These are phyloP conservation scores for Andrena trimmerana DNA, from an alignment of 2,888 invertebrate genomes.

Conservation along the genomic window DNA sequence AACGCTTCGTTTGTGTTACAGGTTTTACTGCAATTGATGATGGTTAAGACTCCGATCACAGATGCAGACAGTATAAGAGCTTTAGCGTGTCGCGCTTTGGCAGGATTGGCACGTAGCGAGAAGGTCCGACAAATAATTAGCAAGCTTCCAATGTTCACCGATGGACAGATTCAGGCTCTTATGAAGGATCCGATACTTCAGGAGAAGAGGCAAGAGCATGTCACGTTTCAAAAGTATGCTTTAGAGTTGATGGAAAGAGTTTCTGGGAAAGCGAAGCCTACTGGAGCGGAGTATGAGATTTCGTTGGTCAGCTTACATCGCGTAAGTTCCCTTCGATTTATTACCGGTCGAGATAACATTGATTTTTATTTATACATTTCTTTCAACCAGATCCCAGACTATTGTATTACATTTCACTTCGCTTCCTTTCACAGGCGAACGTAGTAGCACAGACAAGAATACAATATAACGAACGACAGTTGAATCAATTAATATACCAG, in stretches of 20 bases:
- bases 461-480: conserved; percentile 96
- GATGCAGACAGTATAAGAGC: conserved; percentile 98
- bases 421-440: conserved; percentile 88
- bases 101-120: conserved; percentile 97
- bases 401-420: too few relatives aligned
- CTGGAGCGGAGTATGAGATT: conserved; percentile 92
- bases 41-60: conserved; percentile 96
- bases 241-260: conserved; percentile 95
- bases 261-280: conserved; percentile 95
- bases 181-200: conserved; percentile 99
- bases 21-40: conserved; percentile 95
- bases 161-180: conserved; percentile 95
- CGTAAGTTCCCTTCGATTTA: conserved; percentile 85
- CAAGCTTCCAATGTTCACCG: conserved; percentile 97
- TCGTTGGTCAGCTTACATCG: conserved; percentile 96
- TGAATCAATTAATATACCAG: conserved; percentile 95
- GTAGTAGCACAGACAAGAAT: conserved; percentile 98
- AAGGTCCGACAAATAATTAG: conserved; percentile 97
- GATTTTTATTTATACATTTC: too few relatives aligned
- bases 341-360: too few relatives aligned
- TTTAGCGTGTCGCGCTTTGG: conserved; percentile 96
- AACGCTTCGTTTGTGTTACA: conserved; percentile 74
- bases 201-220: conserved; percentile 98
- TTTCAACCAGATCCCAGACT: too few relatives aligned
- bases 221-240: conserved; percentile 97